Evolutionary conservation across 2,888 invertebrate genomes (phyloP), one percentile per base, ranked within the genome.

Genomic region (Lapara coniferarum): DNA sequence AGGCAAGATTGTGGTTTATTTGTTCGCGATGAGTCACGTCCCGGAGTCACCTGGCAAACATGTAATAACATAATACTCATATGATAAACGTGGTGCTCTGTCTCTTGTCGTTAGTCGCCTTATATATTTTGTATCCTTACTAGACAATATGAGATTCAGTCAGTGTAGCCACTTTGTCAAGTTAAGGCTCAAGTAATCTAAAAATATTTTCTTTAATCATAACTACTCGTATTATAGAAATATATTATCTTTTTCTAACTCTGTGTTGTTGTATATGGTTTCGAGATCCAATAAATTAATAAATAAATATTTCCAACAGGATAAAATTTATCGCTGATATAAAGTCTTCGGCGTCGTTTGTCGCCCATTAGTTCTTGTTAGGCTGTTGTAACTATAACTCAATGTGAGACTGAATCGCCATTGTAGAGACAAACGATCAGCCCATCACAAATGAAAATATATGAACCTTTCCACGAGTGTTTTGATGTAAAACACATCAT

Each of bases 361-460:
- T 72, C 70, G 72, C 69, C 63, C 63, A 63, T 68, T 52, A 56
- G 56, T 67, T 55, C 56, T 55, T 67, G 46, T 67, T 67, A 55
- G 44, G 56, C 53, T 37, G 56, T 67, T 56, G 67, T 67, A 37
- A 67, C 56, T 16, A 46, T 56, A 67, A 53, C 67, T 55, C 56
- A 67, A 53, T 19, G 67, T 44, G 55, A 4, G 3, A 51, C 52
- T 67, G 44, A 67, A 53, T 46, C 16, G 46, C 63, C 63, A 19
- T 44, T n/a, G 59, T 12, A 46, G 19, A 13, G 30, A 57, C 30
- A 14, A 57, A 6, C 49, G 63, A 46, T 19, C 63, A 19, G 19
- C 46, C 19, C 46, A 13, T 46, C 63, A 44, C 49, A 63, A 63
- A 63, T 63, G 63, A 63, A 63, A 63, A 63, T 63, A 63, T 63